A percentile compares a stretch with the other conserved stretches of the same genome.
phyloP scores from a whole-genome alignment of 2,113 vertebrate genomes.

The Circaetus gallicus region DNA sequence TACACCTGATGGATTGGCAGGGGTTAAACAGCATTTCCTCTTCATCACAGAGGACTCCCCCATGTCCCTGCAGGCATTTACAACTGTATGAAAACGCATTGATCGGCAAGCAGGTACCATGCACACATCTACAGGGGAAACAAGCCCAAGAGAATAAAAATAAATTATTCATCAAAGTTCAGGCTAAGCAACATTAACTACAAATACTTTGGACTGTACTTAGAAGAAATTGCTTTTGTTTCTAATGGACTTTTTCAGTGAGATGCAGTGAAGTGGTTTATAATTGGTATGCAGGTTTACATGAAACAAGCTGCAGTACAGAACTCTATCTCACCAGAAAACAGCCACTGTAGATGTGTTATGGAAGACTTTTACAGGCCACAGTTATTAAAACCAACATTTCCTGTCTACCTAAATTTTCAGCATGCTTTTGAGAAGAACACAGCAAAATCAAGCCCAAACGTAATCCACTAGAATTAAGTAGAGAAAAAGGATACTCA shows the following conservation, averaged over 20 bases:
- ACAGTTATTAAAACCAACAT: neutral
- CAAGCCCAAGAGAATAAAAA: conserved; percentile 45
- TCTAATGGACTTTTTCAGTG: neutral
- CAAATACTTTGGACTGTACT: conserved; percentile 51
- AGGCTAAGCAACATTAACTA: conserved; percentile 59
- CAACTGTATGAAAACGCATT: conserved; percentile 99
- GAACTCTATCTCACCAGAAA: conserved; percentile 6
- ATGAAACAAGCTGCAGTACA: neutral
- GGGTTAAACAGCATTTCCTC: conserved; percentile 84
- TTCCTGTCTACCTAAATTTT: neutral
- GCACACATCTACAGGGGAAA: conserved; percentile 83
- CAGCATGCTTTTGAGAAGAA: conserved; percentile 19
- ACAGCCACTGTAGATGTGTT: conserved; percentile 70
- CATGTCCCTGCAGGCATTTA: conserved; percentile 90
- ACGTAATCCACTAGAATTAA: neutral
- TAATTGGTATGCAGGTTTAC: neutral
- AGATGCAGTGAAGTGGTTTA: conserved; percentile 1
- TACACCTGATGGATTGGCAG: conserved; percentile 88
- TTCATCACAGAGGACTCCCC: conserved; percentile 92
- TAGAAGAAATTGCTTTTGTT: conserved; percentile 50
- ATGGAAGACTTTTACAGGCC: conserved; percentile 60
- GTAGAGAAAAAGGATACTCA: neutral
- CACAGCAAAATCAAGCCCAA: neutral
- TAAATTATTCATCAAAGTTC: conserved; percentile 59
- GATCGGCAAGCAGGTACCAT: conserved; percentile 92